Conservation (phyloP, 1,140 invertebrate genomes). For the Homarus americanus region DNA sequence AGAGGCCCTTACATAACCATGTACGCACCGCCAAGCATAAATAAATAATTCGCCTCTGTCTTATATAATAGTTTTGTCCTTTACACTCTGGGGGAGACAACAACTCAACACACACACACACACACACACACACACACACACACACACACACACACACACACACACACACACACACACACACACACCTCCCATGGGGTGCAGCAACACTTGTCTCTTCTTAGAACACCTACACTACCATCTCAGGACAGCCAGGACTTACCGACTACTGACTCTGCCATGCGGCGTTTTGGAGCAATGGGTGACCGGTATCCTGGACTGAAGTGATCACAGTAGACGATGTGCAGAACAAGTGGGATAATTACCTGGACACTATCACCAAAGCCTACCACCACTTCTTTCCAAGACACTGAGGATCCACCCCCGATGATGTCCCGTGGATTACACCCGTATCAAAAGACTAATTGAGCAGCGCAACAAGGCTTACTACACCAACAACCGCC, state of each 20-base stretch:
- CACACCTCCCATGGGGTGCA: no score
- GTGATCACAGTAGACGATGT: no score
- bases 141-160: constrained; percentile 16
- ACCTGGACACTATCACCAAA: no score
- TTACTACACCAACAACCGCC: no score
- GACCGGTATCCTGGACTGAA: no score
- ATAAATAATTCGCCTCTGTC: neutral
- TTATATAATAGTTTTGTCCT: neutral
- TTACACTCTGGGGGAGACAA: neutral
- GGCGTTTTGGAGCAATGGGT: no score
- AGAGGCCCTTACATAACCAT: constrained; percentile 6
- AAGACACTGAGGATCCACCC: neutral
- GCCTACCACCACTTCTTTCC: neutral
- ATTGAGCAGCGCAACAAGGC: no score
- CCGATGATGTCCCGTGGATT: no score
- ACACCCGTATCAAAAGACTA: no score
- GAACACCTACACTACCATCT: neutral
- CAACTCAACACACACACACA: no score
- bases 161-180: no score
- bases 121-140: neutral
- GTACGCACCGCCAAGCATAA: neutral
- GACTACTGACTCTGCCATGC: neutral
- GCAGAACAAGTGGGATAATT: no score
- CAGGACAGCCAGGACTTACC: neutral
- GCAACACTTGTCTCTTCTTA: neutral